Conservation (phyloP, 2,888 invertebrate genomes). For the Cistogaster globosa region DNA sequence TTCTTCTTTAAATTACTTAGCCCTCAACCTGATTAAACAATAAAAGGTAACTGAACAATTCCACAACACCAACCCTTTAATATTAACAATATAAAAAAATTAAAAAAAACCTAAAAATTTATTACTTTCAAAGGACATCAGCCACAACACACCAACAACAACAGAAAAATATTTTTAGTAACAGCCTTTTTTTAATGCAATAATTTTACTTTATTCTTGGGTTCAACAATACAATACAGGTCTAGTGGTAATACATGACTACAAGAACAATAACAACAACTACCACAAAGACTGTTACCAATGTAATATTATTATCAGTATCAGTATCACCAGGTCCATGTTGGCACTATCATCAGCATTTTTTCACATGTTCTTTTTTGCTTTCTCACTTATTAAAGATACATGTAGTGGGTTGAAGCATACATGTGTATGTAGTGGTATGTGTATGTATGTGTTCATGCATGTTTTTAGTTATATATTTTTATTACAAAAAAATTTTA, state of each 20-base stretch:
- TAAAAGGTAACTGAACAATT: no score
- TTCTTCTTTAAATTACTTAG: no score
- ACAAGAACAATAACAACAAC: background rate
- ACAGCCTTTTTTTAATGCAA: background rate
- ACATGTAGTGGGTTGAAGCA: background rate
- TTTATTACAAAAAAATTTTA: background rate
- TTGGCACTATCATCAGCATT: constrained; percentile 12
- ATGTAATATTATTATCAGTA: background rate
- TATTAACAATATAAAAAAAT: no score
- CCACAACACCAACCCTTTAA: no score
- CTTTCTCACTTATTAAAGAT: background rate
- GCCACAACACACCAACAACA: background rate
- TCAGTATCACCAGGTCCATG: constrained; percentile 8
- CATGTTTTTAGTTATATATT: background rate
- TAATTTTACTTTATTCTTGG: background rate
- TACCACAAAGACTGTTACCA: background rate
- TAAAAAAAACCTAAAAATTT: background rate
- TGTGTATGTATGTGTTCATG: background rate
- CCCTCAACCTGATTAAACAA: no score
- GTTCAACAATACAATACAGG: constrained; percentile 34
- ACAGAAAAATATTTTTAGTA: background rate
- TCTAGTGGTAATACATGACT: constrained; percentile 23
- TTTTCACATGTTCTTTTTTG: background rate
- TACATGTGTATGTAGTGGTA: background rate
- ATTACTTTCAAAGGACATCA: constrained; percentile 21